Evolutionary conservation across 2,113 vertebrate genomes (phyloP).

Genomic region (Clarias batrachus): DNA sequence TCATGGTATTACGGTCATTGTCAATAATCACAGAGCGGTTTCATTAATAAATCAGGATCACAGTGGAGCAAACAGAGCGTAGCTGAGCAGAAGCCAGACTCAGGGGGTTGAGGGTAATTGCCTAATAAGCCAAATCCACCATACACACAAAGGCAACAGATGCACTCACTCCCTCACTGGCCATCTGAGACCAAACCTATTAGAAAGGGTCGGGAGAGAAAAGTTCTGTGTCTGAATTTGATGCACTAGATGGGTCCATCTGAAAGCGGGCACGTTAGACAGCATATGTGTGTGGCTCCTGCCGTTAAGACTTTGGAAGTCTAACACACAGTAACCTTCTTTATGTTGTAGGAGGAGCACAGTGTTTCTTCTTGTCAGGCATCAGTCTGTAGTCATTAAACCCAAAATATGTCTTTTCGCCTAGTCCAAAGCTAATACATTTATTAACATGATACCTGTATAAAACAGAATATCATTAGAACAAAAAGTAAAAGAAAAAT

Average conservation of each 20-base stretch:
- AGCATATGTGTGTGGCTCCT: neutral
- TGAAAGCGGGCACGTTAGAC: neutral
- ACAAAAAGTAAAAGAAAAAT: neutral
- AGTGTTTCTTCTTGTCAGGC: neutral
- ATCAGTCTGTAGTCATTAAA: neutral
- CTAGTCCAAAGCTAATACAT: neutral
- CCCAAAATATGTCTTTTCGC: neutral
- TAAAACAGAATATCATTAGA: neutral
- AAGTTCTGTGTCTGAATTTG: neutral
- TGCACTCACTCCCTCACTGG: constrained; percentile 12
- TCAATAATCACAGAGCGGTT: constrained; percentile 16
- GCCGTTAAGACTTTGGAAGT: neutral
- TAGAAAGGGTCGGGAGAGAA: neutral
- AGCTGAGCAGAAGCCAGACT: constrained; percentile 7
- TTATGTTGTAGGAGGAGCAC: neutral
- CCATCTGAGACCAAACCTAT: constrained; percentile 5
- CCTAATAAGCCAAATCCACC: neutral
- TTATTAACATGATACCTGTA: neutral
- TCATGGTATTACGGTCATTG: neutral
- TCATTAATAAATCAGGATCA: constrained; percentile 36
- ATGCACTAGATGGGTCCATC: neutral
- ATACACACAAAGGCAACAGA: constrained; percentile 27
- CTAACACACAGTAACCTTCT: neutral
- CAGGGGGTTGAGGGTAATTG: neutral
- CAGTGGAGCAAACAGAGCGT: neutral